Evolutionary conservation across 2,797 vertebrate species (phyloP).

Genomic region (Astyanax mexicanus): DNA sequence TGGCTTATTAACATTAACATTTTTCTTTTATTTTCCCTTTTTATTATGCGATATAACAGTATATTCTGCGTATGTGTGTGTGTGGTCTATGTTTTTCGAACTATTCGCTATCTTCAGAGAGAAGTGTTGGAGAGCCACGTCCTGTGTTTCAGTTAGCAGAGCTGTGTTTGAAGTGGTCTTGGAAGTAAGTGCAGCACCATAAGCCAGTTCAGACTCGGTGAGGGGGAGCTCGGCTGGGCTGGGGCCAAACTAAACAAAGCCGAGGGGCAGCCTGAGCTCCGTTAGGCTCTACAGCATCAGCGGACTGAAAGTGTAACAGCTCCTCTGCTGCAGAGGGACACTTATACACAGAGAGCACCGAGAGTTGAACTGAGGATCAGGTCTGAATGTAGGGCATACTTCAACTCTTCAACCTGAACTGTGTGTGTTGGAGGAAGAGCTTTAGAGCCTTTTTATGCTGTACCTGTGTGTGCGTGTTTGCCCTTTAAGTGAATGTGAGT

Average conservation of each 20-base stretch:
- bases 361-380: conserved; percentile 23
- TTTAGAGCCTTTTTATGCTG: background rate
- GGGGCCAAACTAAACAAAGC: conserved; percentile 49
- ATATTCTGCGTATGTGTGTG: background rate
- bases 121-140: background rate
- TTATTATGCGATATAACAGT: background rate
- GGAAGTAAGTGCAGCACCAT: conserved; percentile 58
- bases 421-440: background rate
- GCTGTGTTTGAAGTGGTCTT: conserved; percentile 43
- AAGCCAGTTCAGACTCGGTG: background rate
- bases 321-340: conserved; percentile 61
- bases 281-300: background rate
- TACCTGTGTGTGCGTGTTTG: background rate
- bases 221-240: background rate
- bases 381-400: background rate
- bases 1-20: too few species aligned
- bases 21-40: background rate
- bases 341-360: too few species aligned
- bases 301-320: conserved; percentile 48
- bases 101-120: background rate
- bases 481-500: background rate
- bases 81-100: background rate
- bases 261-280: conserved; percentile 39
- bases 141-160: background rate
- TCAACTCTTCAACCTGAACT: too few species aligned